Conservation (phyloP, 92 coral and sea anemone species). For the Zoanthus gigantus region DNA sequence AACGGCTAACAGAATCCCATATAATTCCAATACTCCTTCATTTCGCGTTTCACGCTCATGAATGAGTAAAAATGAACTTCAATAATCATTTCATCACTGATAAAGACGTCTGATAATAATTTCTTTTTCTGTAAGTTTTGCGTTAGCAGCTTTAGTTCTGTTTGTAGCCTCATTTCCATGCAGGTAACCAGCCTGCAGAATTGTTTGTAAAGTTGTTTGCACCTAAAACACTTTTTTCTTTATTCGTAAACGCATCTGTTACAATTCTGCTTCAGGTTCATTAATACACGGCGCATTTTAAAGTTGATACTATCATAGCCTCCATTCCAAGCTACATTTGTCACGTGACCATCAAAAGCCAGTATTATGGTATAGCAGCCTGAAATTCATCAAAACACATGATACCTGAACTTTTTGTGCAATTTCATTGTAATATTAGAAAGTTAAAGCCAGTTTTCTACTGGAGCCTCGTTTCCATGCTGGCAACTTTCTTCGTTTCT, state of each 20-base stretch:
- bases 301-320: neutral
- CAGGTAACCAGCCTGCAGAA: neutral
- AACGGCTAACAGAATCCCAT: no score
- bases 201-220: slow-evolving; percentile 1
- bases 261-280: neutral
- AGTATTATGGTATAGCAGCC: slow-evolving; percentile 14
- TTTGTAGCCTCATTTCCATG: neutral
- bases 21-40: no score
- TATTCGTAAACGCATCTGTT: slow-evolving; percentile 8
- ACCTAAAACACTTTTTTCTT: neutral
- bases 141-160: neutral
- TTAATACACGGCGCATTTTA: neutral
- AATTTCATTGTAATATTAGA: neutral
- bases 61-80: neutral
- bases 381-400: neutral
- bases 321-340: slow-evolving; percentile 8
- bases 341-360: slow-evolving; percentile 7
- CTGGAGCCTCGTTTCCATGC: neutral
- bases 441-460: neutral
- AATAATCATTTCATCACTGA: neutral
- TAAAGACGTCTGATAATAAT: neutral
- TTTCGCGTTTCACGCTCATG: no score
- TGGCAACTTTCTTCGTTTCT: neutral
- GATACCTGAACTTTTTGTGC: neutral
- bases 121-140: neutral